Conservation (phyloP, 30 jellyfish, hydroid and myxozoan genomes). For the Pelagia noctiluca region DNA sequence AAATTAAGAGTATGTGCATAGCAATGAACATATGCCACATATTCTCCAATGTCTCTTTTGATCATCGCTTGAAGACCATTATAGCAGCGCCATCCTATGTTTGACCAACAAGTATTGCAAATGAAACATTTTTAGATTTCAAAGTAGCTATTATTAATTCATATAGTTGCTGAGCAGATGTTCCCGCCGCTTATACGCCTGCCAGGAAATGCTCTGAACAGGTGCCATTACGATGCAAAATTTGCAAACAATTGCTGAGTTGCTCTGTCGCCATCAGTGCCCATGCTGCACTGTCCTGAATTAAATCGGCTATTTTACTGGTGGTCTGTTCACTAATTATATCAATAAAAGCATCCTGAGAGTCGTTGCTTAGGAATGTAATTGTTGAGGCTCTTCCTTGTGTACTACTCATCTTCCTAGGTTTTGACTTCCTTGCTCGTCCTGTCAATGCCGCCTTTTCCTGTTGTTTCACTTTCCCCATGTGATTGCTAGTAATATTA, state of each 20-base stretch:
- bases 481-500: no score
- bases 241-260: no score
- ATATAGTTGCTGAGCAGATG: slow-evolving; percentile 52
- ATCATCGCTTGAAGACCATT: no score
- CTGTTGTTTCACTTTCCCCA: no score
- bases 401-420: no score
- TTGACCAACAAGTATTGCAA: no score
- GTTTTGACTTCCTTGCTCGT: no score
- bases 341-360: slow-evolving; percentile 31
- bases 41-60: slow-evolving; percentile 33
- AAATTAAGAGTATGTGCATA: slow-evolving; percentile 63
- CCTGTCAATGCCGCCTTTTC: no score
- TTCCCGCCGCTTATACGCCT: slow-evolving; percentile 61
- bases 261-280: slow-evolving; percentile 69
- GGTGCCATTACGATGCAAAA: slow-evolving; percentile 43
- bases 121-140: no score
- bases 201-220: slow-evolving; percentile 51
- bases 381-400: slow-evolving; percentile 58
- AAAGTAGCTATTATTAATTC: slow-evolving; percentile 39
- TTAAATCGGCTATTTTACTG: slow-evolving; percentile 29
- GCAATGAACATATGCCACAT: slow-evolving; percentile 57
- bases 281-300: slow-evolving; percentile 58
- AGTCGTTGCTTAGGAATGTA: slow-evolving; percentile 58
- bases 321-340: slow-evolving; percentile 46
- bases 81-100: no score